phyloP scores from a whole-genome alignment of 2,888 invertebrate genomes.

The Chloromyia formosa region DNA sequence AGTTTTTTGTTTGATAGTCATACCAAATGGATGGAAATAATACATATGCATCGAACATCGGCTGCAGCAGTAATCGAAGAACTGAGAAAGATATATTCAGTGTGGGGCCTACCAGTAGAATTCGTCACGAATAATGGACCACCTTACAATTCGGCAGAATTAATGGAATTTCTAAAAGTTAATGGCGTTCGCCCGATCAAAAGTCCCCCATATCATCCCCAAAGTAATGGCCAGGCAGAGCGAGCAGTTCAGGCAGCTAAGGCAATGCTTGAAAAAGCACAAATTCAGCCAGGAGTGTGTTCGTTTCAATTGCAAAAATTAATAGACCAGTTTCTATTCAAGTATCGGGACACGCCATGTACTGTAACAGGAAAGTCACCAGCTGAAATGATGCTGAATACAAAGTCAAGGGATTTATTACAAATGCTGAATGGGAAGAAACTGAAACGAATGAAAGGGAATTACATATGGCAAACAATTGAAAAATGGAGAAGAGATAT shows the following conservation, averaged over 20 bases:
- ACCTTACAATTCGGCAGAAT: background rate
- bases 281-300: background rate
- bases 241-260: constrained; percentile 4
- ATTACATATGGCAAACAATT: background rate
- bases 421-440: background rate
- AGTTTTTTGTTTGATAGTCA: background rate
- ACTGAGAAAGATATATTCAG: background rate
- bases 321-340: no score
- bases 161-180: background rate
- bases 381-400: background rate
- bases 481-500: background rate
- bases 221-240: background rate
- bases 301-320: background rate
- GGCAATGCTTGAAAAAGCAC: background rate
- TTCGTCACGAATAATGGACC: background rate
- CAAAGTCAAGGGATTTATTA: background rate
- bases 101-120: background rate
- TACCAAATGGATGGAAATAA: no score
- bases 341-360: background rate
- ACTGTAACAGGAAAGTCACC: background rate
- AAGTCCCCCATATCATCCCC: background rate
- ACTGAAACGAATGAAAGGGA: background rate
- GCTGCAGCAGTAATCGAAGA: no score
- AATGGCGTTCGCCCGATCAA: background rate
- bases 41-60: no score